Conservation (phyloP, 2,113 vertebrate species). For the Gnathonemus echidnorhynchus region DNA sequence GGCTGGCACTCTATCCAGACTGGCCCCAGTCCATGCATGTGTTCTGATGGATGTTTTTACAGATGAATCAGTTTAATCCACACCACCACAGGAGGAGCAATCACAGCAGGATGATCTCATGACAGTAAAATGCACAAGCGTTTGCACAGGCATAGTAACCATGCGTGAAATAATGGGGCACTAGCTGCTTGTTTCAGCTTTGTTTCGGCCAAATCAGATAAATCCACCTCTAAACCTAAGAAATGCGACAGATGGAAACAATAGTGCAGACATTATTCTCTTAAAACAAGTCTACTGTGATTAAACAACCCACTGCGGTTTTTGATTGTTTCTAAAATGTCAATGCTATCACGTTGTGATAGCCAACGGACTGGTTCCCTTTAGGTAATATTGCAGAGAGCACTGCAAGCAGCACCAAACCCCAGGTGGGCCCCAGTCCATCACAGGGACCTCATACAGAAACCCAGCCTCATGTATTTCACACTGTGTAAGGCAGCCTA, state of each 20-base stretch:
- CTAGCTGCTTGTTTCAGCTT: neutral
- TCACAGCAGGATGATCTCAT: neutral
- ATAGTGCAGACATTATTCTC: neutral
- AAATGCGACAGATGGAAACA: neutral
- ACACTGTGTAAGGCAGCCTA: neutral
- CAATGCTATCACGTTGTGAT: neutral
- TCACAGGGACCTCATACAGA: neutral
- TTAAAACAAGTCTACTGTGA: neutral
- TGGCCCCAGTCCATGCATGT: neutral
- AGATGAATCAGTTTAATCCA: neutral
- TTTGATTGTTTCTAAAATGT: neutral
- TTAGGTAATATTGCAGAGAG: neutral
- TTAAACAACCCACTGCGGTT: neutral
- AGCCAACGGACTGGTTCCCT: neutral
- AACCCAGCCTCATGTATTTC: neutral
- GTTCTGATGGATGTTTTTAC: neutral
- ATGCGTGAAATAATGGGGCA: neutral
- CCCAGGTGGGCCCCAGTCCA: neutral
- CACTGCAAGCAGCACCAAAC: neutral
- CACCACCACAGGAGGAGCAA: neutral
- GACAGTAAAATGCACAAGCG: neutral
- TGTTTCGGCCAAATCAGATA: neutral
- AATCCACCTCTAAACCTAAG: neutral
- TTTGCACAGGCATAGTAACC: neutral
- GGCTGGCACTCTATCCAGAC: neutral